phyloP scores from a whole-genome alignment of 2,113 vertebrate species.

The Myrmophylax atrothorax region DNA sequence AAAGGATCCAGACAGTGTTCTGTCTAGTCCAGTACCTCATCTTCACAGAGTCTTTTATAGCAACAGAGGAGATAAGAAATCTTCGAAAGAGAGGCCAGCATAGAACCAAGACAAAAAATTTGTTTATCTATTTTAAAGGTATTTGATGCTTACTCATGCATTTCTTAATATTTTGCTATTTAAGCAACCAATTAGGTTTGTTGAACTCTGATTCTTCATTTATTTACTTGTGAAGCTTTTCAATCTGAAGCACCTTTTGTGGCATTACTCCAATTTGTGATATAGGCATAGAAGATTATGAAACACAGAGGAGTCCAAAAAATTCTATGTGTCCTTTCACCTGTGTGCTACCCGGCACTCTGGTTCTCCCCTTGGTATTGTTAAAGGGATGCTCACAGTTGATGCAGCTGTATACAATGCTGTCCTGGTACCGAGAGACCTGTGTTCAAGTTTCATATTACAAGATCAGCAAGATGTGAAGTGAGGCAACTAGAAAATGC shows the following conservation, averaged over 20 bases:
- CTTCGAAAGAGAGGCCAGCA: not conserved
- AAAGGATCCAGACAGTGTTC: not conserved
- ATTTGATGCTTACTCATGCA: not conserved
- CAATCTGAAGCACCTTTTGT: not conserved
- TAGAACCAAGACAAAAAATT: not conserved
- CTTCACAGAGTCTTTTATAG: not conserved
- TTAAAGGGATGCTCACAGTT: not conserved
- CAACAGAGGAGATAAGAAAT: not conserved
- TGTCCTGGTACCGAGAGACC: not conserved
- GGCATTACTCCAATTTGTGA: not conserved
- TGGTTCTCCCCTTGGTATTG: not conserved
- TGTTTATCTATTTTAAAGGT: not conserved
- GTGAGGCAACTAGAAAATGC: not conserved
- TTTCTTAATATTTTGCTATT: not conserved
- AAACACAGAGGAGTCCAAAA: not conserved
- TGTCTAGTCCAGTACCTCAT: not conserved
- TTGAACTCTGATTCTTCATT: not conserved
- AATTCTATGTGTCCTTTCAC: not conserved
- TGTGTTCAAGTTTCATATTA: slow-evolving; percentile 23
- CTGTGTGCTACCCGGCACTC: not conserved
- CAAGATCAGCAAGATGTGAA: slow-evolving; percentile 52
- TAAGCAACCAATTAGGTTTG: not conserved
- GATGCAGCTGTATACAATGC: not conserved
- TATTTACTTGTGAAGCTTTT: not conserved
- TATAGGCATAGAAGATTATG: not conserved